Percentiles rank a stretch among this genome's conserved stretches.
phyloP scores from a whole-genome alignment of 2,797 vertebrate genomes.

The Valencia hispanica region DNA sequence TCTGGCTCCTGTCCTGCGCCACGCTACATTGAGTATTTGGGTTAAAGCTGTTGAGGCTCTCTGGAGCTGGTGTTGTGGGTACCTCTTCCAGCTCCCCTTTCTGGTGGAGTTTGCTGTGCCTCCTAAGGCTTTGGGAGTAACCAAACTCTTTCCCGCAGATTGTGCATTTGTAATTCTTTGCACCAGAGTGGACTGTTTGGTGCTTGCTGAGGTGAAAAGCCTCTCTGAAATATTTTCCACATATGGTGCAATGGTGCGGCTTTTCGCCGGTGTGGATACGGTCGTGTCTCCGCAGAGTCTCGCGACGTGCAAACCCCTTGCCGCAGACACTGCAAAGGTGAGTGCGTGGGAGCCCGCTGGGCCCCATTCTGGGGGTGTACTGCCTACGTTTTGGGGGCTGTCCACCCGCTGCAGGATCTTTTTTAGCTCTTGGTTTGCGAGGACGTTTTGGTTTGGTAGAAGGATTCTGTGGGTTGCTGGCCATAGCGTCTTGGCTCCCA shows the following conservation, averaged over 20 bases:
- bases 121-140: conserved; percentile 94
- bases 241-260: conserved; percentile 92
- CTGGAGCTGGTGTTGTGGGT: conserved; percentile 80
- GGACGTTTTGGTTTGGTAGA: conserved; percentile 81
- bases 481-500: conserved; percentile 75
- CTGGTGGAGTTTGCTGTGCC: conserved; percentile 93
- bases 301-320: conserved; percentile 90
- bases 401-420: conserved; percentile 68
- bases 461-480: conserved; percentile 76
- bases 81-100: conserved; percentile 85
- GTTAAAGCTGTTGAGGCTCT: conserved; percentile 82
- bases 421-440: conserved; percentile 84
- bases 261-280: conserved; percentile 95
- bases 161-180: conserved; percentile 94
- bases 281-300: conserved; percentile 91
- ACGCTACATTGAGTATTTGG: conserved; percentile 83
- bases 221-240: conserved; percentile 94
- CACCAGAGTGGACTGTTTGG: conserved; percentile 94
- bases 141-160: conserved; percentile 95
- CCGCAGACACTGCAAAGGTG: conserved; percentile 89
- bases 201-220: conserved; percentile 97
- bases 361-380: conserved; percentile 79
- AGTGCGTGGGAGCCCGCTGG: conserved; percentile 80
- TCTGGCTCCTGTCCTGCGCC: conserved; percentile 80
- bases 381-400: conserved; percentile 82